Conservation (phyloP, 2,888 invertebrate genomes). For the Pollenia amentaria region DNA sequence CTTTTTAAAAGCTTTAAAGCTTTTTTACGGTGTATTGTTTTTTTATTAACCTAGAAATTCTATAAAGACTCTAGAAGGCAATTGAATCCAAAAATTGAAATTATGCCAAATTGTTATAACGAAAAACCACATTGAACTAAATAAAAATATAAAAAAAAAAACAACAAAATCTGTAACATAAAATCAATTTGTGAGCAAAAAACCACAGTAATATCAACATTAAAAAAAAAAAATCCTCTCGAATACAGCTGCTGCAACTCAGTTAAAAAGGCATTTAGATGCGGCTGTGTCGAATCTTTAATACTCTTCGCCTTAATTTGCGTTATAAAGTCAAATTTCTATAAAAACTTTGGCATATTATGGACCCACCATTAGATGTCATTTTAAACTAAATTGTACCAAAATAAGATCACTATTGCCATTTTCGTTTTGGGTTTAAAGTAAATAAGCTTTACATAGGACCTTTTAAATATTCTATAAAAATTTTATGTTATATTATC, state of each 20-base stretch:
- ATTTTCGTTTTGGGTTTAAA: too few species aligned
- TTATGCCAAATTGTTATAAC: constrained; percentile 15
- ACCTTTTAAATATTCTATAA: too few species aligned
- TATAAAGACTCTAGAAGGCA: neutral
- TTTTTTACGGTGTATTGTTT: neutral
- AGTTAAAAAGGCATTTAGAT: too few species aligned
- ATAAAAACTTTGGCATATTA: too few species aligned
- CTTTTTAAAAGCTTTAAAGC: neutral
- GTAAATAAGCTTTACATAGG: too few species aligned
- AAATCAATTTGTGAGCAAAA: constrained; percentile 44
- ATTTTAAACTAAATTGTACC: too few species aligned
- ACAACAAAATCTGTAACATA: constrained; percentile 7
- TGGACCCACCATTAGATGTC: too few species aligned
- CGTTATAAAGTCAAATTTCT: too few species aligned
- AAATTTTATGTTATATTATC: too few species aligned
- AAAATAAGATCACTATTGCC: too few species aligned
- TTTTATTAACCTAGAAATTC: neutral
- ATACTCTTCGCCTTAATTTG: too few species aligned
- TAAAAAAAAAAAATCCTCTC: neutral
- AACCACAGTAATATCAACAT: neutral
- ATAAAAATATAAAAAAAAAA: constrained; percentile 18
- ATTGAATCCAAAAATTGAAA: neutral
- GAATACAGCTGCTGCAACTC: constrained; percentile 33
- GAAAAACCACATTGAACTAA: constrained; percentile 27
- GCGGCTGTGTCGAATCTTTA: too few species aligned